Evolutionary conservation across 1,140 invertebrate genomes (phyloP).

Genomic region (Rhopalosiphum maidis): DNA sequence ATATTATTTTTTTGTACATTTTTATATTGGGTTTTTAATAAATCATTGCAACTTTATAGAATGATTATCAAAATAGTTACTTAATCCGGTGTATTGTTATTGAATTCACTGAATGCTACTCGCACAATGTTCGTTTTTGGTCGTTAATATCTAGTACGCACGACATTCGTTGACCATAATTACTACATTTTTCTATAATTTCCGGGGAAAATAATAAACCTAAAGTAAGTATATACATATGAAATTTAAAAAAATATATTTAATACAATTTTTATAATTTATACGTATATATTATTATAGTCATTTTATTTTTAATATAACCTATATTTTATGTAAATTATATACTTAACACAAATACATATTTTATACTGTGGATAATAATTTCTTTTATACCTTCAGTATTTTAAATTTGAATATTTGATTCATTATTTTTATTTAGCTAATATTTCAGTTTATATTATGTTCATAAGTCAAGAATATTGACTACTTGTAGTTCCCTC

Average conservation of each 20-base stretch:
- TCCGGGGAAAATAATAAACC: neutral
- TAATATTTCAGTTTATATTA: neutral
- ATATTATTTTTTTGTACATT: neutral
- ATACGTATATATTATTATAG: neutral
- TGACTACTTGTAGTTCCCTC: neutral
- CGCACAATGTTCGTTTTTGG: neutral
- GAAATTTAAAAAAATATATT: neutral
- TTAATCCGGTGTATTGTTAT: neutral
- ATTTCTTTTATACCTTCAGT: neutral
- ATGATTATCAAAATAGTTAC: neutral
- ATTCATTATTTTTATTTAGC: neutral
- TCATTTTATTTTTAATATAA: neutral
- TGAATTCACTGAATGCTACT: neutral
- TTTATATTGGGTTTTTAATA: neutral
- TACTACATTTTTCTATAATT: neutral
- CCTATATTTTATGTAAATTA: neutral
- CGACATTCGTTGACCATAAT: neutral
- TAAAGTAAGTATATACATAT: neutral
- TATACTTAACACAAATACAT: neutral
- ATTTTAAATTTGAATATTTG: neutral
- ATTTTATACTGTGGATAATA: neutral
- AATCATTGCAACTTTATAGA: neutral
- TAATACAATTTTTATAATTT: neutral
- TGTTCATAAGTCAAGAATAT: neutral
- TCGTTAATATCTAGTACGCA: neutral